Conservation (phyloP, 2,888 invertebrate genomes). For the Drosophila rellima region DNA sequence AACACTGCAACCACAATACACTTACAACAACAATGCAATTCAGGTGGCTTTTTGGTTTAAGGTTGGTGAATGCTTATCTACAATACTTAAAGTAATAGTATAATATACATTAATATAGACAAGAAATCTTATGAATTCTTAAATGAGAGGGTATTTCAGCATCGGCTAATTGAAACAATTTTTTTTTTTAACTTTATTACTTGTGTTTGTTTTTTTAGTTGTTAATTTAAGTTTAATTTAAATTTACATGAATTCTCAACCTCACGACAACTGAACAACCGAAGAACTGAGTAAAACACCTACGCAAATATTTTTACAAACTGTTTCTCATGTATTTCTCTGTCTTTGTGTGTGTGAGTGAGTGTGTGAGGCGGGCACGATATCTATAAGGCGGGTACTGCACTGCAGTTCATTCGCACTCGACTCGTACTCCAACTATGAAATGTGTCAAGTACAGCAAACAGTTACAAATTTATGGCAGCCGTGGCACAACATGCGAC, state of each 20-base stretch:
- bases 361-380: conserved; percentile 3
- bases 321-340: conserved; percentile 19
- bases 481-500: conserved; percentile 58
- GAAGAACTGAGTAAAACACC: conserved; percentile 48
- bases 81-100: conserved; percentile 39
- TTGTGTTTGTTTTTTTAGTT: conserved; percentile 51
- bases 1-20: conserved; percentile 26
- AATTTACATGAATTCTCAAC: conserved; percentile 59
- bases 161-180: neutral
- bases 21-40: conserved; percentile 12
- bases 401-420: conserved; percentile 33
- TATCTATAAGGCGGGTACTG: conserved; percentile 25
- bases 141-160: conserved; percentile 9
- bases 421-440: conserved; percentile 52
- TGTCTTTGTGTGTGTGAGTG: neutral
- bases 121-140: neutral
- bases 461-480: conserved; percentile 78
- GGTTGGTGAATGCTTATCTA: conserved; percentile 88
- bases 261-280: conserved; percentile 39
- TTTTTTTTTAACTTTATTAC: conserved; percentile 11
- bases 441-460: conserved; percentile 79
- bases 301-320: conserved; percentile 70
- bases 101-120: conserved; percentile 2
- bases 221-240: conserved; percentile 64
- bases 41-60: conserved; percentile 96